Conservation (phyloP, 2,113 vertebrate genomes). For the Cyphomyrus plagiostoma region DNA sequence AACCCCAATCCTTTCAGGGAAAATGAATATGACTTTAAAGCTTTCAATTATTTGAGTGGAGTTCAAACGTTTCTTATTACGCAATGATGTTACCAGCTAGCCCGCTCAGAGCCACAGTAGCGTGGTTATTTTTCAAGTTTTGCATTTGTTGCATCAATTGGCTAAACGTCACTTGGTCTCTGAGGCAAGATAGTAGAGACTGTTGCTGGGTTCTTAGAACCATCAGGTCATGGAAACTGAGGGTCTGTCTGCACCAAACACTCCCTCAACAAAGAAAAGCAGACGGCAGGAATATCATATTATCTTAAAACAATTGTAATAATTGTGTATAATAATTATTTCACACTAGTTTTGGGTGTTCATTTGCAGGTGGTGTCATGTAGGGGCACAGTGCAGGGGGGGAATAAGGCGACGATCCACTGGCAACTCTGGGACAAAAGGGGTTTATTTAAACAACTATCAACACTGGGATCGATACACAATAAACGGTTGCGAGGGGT, state of each 20-base stretch:
- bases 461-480: too few species aligned
- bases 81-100: background rate
- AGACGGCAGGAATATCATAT: background rate
- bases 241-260: too few species aligned
- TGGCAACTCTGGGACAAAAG: too few species aligned
- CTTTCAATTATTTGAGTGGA: background rate
- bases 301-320: background rate
- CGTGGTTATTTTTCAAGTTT: background rate
- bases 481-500: too few species aligned
- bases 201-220: too few species aligned
- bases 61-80: background rate
- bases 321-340: background rate
- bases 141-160: background rate
- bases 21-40: background rate
- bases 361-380: background rate
- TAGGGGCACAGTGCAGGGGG: too few species aligned
- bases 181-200: background rate
- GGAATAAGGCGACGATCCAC: too few species aligned
- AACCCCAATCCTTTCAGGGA: background rate
- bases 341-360: background rate
- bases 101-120: background rate
- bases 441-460: too few species aligned
- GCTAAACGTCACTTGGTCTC: background rate
- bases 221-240: too few species aligned
- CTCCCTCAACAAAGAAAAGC: too few species aligned